Evolutionary conservation across 2,888 invertebrate species (phyloP).

Genomic region (Agonopterix heracliana): DNA sequence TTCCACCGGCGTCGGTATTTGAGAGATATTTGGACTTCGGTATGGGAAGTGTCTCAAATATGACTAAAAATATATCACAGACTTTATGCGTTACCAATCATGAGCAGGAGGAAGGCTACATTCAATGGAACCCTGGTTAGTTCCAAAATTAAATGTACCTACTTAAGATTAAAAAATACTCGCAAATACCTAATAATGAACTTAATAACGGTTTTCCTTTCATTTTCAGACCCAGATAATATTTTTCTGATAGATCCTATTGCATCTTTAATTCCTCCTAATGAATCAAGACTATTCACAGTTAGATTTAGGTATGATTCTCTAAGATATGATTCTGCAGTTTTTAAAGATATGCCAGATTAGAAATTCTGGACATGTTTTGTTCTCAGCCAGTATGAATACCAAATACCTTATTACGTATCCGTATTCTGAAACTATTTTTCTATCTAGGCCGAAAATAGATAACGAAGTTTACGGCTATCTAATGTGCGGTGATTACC

Average conservation of each 20-base stretch:
- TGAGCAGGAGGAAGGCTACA: conserved; percentile 50
- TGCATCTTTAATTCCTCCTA: conserved; percentile 47
- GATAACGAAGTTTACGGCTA: conserved; percentile 55
- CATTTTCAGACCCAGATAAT: conserved; percentile 56
- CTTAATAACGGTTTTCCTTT: neutral
- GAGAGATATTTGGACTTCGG: conserved; percentile 62
- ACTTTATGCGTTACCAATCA: conserved; percentile 66
- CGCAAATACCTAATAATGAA: no score
- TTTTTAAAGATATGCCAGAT: no score
- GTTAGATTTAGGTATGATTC: conserved; percentile 56
- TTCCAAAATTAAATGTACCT: neutral
- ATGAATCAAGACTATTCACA: conserved; percentile 62
- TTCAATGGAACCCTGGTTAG: conserved; percentile 63
- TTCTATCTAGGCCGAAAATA: conserved; percentile 46
- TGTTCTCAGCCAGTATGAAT: no score
- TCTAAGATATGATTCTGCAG: neutral
- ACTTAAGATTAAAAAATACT: no score
- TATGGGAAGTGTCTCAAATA: conserved; percentile 46
- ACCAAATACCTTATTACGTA: no score
- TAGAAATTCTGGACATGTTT: no score
- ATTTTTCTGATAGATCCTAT: conserved; percentile 60
- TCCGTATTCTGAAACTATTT: neutral
- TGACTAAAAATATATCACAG: conserved; percentile 61
- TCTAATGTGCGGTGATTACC: conserved; percentile 59
- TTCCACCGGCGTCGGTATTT: conserved; percentile 60